phyloP scores from a whole-genome alignment of 2,113 vertebrate genomes.

The Syngnathus scovelli region DNA sequence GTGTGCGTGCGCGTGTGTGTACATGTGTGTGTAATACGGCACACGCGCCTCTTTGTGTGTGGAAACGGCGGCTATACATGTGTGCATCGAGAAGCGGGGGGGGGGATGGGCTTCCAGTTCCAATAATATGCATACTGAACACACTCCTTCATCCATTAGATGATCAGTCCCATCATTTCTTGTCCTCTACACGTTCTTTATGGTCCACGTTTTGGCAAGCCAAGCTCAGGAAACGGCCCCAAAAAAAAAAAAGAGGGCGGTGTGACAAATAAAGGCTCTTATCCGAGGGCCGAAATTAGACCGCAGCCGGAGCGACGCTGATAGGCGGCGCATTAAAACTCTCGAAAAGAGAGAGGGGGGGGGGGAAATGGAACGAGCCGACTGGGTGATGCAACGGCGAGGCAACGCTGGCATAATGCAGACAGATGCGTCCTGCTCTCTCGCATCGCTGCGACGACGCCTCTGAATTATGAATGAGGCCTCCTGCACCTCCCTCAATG shows the following conservation, averaged over 20 bases:
- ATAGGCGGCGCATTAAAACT: constrained; percentile 61
- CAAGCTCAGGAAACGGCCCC: neutral
- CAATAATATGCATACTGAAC: constrained; percentile 52
- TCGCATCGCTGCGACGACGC: constrained; percentile 58
- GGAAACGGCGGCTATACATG: constrained; percentile 49
- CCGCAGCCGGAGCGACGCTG: constrained; percentile 56
- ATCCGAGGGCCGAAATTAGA: constrained; percentile 64
- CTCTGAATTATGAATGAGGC: constrained; percentile 72
- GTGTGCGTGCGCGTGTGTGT: constrained; percentile 48
- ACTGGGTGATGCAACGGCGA: constrained; percentile 67
- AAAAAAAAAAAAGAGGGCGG: constrained; percentile 36
- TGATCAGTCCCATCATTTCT: constrained; percentile 20
- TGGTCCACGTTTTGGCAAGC: neutral
- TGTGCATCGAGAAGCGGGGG: constrained; percentile 14
- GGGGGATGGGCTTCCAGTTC: constrained; percentile 50
- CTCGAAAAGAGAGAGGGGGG: constrained; percentile 44
- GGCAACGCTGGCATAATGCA: constrained; percentile 68
- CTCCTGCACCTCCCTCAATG: constrained; percentile 43
- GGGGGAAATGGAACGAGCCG: constrained; percentile 51
- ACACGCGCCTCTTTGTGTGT: constrained; percentile 65
- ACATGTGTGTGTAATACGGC: constrained; percentile 50
- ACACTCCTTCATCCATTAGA: constrained; percentile 34
- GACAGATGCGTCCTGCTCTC: constrained; percentile 63
- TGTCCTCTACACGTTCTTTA: neutral
- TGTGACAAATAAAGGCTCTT: constrained; percentile 57